These are phyloP conservation scores for Rhynchophorus ferrugineus DNA, from an alignment of 1,140 invertebrate genomes.

Conservation along the genomic window DNA sequence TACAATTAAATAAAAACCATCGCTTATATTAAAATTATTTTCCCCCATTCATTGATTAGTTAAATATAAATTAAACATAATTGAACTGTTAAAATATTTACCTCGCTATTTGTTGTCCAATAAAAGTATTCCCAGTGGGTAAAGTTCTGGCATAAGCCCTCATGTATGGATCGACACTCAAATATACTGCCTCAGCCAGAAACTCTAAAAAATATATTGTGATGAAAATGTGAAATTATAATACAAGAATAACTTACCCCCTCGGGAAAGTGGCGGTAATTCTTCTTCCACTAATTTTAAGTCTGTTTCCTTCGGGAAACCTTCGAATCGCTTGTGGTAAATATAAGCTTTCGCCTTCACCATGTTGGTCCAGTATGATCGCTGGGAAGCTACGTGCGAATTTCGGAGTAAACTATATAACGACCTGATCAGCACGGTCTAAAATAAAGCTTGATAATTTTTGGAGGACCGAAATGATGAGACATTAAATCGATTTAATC, in stretches of 20 bases:
- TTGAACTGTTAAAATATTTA: no score
- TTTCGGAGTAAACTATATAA: no score
- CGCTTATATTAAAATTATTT: no score
- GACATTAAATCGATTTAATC: no score
- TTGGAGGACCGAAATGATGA: no score
- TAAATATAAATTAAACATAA: no score
- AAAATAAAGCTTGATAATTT: no score
- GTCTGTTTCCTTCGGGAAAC: conserved; percentile 56
- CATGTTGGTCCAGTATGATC: no score
- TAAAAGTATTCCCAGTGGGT: conserved; percentile 9
- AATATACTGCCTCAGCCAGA: conserved; percentile 55
- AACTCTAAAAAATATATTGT: conserved; percentile 41
- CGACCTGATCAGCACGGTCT: no score
- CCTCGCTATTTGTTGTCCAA: conserved; percentile 19
- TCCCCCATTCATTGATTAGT: no score
- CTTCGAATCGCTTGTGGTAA: conserved; percentile 51
- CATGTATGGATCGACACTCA: conserved; percentile 69
- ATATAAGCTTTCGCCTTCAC: conserved; percentile 18
- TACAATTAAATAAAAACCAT: no score
- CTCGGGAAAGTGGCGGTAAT: conserved; percentile 52
- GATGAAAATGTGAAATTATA: conserved; percentile 37
- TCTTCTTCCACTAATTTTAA: conserved; percentile 57
- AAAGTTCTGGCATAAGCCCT: conserved; percentile 43
- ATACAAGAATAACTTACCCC: conserved; percentile 41
- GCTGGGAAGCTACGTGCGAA: no score